These are phyloP conservation scores for Pachycephala philippinensis DNA, from an alignment of 2,113 vertebrate genomes.

Conservation along the genomic window DNA sequence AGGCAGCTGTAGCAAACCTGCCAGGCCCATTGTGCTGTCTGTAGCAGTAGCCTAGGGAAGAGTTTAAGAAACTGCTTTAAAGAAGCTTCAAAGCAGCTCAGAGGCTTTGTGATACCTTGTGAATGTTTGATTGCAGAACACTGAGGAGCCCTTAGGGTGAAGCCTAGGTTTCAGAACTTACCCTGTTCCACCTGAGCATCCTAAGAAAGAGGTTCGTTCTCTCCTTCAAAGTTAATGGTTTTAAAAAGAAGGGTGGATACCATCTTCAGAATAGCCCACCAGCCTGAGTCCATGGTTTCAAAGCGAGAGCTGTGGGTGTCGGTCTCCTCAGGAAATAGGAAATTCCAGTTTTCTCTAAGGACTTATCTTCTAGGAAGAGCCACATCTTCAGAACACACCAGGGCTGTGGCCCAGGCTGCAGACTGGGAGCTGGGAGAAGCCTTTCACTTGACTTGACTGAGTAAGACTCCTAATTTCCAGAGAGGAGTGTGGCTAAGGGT, in stretches of 20 bases:
- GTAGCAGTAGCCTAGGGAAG: not conserved
- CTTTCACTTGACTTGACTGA: not conserved
- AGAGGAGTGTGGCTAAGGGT: not conserved
- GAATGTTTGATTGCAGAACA: not conserved
- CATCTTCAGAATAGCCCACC: not conserved
- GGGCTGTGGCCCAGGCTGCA: not conserved
- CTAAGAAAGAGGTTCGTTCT: not conserved
- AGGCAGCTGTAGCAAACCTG: not conserved
- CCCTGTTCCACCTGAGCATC: not conserved
- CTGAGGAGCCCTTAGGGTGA: not conserved
- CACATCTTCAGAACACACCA: not conserved
- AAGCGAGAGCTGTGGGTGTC: not conserved
- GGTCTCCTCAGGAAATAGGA: not conserved
- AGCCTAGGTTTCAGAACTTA: not conserved
- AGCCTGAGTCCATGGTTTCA: not conserved
- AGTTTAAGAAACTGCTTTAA: not conserved
- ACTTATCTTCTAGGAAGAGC: not conserved
- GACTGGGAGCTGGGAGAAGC: accelerated
- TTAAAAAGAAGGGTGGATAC: not conserved
- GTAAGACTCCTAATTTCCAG: not conserved
- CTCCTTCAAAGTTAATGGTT: not conserved
- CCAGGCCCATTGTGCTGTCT: not conserved
- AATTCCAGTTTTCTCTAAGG: not conserved
- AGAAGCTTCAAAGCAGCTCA: not conserved
- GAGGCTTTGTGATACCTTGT: not conserved